A percentile compares a stretch with the other conserved stretches of the same genome.
These are phyloP conservation scores for Coilia nasus DNA, from an alignment of 2,797 vertebrate genomes.

Conservation along the genomic window DNA sequence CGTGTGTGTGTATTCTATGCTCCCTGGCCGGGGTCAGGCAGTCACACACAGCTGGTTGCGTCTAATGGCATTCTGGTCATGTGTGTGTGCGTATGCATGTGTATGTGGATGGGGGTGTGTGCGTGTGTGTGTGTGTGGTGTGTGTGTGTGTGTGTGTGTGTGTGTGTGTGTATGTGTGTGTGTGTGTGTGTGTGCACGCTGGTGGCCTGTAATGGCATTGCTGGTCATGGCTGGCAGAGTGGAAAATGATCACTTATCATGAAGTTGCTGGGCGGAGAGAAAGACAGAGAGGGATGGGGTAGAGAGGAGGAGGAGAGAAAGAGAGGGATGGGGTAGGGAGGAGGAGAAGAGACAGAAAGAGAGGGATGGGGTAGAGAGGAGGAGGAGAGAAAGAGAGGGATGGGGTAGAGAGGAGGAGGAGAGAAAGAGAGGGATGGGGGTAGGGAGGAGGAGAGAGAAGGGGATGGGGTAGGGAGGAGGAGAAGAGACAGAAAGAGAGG, in stretches of 20 bases:
- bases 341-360: background rate
- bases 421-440: slow-evolving; percentile 3
- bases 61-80: background rate
- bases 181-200: too few species aligned
- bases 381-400: background rate
- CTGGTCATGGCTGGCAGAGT: background rate
- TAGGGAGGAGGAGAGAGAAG: too few species aligned
- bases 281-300: background rate
- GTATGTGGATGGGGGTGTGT: too few species aligned
- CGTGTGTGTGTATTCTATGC: too few species aligned
- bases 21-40: too few species aligned
- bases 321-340: background rate
- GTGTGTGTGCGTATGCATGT: too few species aligned
- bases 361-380: too few species aligned
- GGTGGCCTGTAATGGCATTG: background rate
- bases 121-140: too few species aligned
- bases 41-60: background rate
- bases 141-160: too few species aligned
- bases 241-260: slow-evolving; percentile 1
- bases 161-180: too few species aligned
- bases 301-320: background rate
- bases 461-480: background rate
- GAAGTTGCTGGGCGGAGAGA: background rate
- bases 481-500: slow-evolving; percentile 24
- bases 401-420: background rate